These are phyloP conservation scores for Palythoa heliodiscus DNA, from an alignment of 92 coral and sea anemone species.

Conservation along the genomic window DNA sequence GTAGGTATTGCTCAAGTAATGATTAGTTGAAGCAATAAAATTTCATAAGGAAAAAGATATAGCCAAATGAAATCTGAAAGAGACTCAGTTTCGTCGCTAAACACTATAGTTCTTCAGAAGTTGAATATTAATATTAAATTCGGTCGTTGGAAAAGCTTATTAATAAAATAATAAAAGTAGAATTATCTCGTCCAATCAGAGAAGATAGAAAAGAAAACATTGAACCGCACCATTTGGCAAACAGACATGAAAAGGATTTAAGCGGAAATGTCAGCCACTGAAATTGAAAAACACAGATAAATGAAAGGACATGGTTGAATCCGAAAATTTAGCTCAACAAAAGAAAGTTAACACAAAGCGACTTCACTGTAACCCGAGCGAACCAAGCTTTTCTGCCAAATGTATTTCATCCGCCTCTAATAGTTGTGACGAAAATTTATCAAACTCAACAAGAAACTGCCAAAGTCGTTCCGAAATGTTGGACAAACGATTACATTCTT, in stretches of 20 bases:
- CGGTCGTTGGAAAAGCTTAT: no score
- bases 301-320: slow-evolving; percentile 26
- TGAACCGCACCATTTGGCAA: slow-evolving; percentile 8
- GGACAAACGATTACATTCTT: background rate
- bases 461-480: background rate
- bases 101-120: background rate
- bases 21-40: background rate
- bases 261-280: slow-evolving; percentile 10
- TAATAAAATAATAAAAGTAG: background rate
- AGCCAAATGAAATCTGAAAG: background rate
- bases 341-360: background rate
- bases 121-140: background rate
- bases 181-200: slow-evolving; percentile 15
- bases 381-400: background rate
- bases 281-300: background rate
- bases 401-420: background rate
- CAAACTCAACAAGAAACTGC: background rate
- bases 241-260: slow-evolving; percentile 11
- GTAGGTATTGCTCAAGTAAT: background rate
- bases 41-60: background rate
- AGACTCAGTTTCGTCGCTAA: background rate
- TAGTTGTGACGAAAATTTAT: background rate
- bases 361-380: background rate
- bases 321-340: background rate
- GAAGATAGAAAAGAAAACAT: background rate